Percentiles rank a stretch among this genome's conserved stretches.
Evolutionary conservation across 2,888 invertebrate genomes (phyloP).

Genomic region (Formica aserva): DNA sequence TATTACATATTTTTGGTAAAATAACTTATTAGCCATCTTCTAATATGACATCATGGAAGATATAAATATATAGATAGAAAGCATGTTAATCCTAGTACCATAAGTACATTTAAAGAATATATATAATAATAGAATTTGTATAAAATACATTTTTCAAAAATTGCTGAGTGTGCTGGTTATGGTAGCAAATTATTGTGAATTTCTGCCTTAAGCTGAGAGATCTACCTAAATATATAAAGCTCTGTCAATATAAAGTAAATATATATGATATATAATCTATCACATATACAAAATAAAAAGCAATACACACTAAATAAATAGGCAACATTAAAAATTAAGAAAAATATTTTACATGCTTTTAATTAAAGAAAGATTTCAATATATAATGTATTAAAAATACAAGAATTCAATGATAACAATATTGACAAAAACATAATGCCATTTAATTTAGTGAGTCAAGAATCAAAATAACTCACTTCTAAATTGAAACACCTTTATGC

Average conservation of each 20-base stretch:
- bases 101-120: conserved; percentile 2
- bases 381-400: background rate
- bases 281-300: no score
- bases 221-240: conserved; percentile 18
- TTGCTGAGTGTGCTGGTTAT: conserved; percentile 11
- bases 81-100: conserved; percentile 25
- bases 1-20: conserved; percentile 48
- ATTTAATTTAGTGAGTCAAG: background rate
- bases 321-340: background rate
- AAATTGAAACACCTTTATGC: background rate
- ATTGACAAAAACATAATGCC: background rate
- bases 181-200: conserved; percentile 51
- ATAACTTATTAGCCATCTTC: conserved; percentile 36
- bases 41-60: conserved; percentile 21
- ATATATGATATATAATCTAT: background rate
- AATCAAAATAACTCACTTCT: background rate
- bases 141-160: conserved; percentile 9
- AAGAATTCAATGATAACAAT: background rate
- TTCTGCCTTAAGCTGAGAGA: background rate
- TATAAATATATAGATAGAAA: conserved; percentile 19
- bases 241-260: conserved; percentile 23
- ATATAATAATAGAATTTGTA: conserved; percentile 18
- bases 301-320: background rate
- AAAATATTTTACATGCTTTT: background rate
- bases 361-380: background rate